Conservation (phyloP, 2,113 vertebrate species). For the Zosterops hypoxanthus region DNA sequence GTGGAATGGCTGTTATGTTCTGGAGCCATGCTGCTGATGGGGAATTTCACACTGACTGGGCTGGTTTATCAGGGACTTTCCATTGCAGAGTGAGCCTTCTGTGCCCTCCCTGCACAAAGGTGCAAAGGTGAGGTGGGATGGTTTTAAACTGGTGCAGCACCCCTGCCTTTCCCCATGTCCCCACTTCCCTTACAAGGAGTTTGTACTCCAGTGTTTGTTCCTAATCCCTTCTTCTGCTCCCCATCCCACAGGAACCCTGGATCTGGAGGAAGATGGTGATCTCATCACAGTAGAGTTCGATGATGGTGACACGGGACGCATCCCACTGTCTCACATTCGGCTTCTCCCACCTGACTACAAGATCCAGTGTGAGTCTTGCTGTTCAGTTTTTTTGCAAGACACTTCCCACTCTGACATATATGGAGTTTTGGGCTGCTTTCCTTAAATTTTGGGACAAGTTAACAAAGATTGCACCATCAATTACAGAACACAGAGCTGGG, state of each 20-base stretch:
- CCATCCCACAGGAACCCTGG: slow-evolving; percentile 80
- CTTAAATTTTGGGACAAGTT: not conserved
- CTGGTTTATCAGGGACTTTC: not conserved
- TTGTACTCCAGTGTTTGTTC: not conserved
- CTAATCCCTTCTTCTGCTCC: not conserved
- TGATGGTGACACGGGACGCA: slow-evolving; percentile 94
- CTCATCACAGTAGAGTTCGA: slow-evolving; percentile 98
- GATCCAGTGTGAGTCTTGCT: slow-evolving; percentile 90
- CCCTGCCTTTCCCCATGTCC: not conserved
- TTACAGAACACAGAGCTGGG: not conserved
- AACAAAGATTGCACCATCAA: not conserved
- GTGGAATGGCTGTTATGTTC: not conserved
- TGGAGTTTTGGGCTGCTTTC: rapidly evolving
- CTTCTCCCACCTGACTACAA: slow-evolving; percentile 97
- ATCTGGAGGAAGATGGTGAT: slow-evolving; percentile 89
- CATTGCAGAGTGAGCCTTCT: not conserved
- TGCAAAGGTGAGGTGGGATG: not conserved
- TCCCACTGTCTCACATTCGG: slow-evolving; percentile 94
- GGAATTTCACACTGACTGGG: not conserved
- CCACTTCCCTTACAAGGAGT: not conserved
- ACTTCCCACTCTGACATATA: not conserved
- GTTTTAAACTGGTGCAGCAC: not conserved
- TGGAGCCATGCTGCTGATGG: not conserved
- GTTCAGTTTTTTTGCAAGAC: not conserved
- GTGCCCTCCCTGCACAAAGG: not conserved